Base-by-base conservation (phyloP, 1,140 invertebrate species). In the Metopolophium dirhodum region DNA sequence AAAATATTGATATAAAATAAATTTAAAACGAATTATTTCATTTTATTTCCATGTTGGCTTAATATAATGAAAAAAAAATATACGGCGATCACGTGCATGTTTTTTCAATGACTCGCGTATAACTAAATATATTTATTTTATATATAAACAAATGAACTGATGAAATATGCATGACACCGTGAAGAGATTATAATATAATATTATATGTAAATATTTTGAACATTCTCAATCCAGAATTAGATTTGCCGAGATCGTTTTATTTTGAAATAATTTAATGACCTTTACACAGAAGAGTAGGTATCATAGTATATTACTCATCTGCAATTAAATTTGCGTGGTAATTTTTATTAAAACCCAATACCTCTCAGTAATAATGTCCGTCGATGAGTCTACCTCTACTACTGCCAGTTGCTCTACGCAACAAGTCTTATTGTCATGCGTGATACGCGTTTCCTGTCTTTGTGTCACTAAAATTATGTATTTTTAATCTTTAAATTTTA, bases 401-500 rank as follows among this genome's bases (percentile, higher is more conserved):
- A 68, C 14, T n/a, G 30, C 18, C 14, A n/a, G 4, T 68, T n/a
- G 61, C 30, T n/a, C 61, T 68, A n/a, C 30, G 41, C 41, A 11
- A 30, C 7, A 18, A 0, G 61, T 68, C 30, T 68, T n/a, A 68
- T 68, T 68, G 14, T 68, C 61, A n/a, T 45, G 37, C 41, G 41
- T 41, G 37, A 85, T 85, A 45, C 23, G 2, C 37, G 23, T 85
- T 85, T 85, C 83, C 83, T 85, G 83, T 23, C 37, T 85, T 85
- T 85, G 83, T 85, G 83, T 41, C 3, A 85, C 37, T 41, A 41
- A 85, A 85, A 85, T 85, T 85, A 85, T 85, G 23, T 85, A 85
- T 41, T 85, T 41, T 61, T 85, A 11, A 85, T 85, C 83, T 85
- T 37, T 85, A 85, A 85, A 41, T 85, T 85, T 85, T 85, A 41